phyloP scores from a whole-genome alignment of 23 tunicate genomes.

The Trididemnum clinides region DNA sequence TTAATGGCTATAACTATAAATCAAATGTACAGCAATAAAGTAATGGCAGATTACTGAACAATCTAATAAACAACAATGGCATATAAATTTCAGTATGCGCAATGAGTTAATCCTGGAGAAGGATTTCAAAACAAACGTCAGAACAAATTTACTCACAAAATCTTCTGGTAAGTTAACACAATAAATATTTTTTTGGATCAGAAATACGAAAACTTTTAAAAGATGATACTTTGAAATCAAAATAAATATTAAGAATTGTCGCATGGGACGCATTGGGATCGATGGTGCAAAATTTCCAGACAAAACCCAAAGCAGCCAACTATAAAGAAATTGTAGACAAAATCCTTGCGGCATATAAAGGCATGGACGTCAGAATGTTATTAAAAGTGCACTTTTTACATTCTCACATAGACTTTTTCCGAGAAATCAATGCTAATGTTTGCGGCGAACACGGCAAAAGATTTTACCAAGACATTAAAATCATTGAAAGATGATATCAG shows the following conservation, averaged over 20 bases:
- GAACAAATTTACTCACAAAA: neutral
- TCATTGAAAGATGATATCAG: slow-evolving; percentile 14
- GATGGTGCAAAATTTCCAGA: neutral
- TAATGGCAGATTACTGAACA: too few relatives aligned
- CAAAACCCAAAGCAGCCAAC: neutral
- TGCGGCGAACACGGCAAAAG: slow-evolving; percentile 11
- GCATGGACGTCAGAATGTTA: neutral
- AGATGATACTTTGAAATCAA: neutral
- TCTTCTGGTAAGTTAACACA: neutral
- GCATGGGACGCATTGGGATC: neutral
- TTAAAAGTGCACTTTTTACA: slow-evolving; percentile 11
- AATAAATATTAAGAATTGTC: neutral
- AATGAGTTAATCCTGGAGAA: slow-evolving; percentile 16
- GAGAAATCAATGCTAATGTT: neutral
- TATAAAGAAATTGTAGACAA: slow-evolving; percentile 3
- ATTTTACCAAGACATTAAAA: slow-evolving; percentile 5
- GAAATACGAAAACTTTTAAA: neutral
- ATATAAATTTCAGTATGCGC: slow-evolving; percentile 5
- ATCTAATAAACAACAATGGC: too few relatives aligned
- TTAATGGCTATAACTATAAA: too few relatives aligned
- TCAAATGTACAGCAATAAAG: too few relatives aligned
- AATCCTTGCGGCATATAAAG: neutral
- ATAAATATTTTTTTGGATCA: slow-evolving; percentile 8
- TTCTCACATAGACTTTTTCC: slow-evolving; percentile 22
- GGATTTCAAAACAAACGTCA: neutral